Percentiles rank a stretch among this genome's conserved stretches.
Evolutionary conservation across 2,888 invertebrate genomes (phyloP).

Genomic region (Hypomecis punctinalis): DNA sequence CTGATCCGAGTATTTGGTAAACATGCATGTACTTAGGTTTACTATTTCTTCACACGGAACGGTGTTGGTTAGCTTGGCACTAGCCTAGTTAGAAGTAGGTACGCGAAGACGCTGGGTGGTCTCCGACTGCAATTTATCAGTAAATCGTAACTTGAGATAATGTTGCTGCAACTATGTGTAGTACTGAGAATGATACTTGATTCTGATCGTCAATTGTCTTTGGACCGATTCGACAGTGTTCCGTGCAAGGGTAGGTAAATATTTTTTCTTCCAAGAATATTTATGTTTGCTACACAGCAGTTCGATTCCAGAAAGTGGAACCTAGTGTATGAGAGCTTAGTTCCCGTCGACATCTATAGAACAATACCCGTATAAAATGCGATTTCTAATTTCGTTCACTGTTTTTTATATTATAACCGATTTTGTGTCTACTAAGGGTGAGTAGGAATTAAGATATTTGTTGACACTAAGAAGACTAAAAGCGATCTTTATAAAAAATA

Average conservation of each 20-base stretch:
- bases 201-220: slow-evolving; percentile 46
- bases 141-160: slow-evolving; percentile 21
- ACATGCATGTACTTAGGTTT: neutral
- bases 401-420: slow-evolving; percentile 39
- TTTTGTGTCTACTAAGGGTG: slow-evolving; percentile 34
- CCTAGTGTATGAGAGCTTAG: slow-evolving; percentile 1
- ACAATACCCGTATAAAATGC: slow-evolving; percentile 29
- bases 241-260: slow-evolving; percentile 58
- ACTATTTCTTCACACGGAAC: slow-evolving; percentile 10
- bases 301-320: slow-evolving; percentile 3
- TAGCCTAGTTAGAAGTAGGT: slow-evolving; percentile 2
- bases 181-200: slow-evolving; percentile 55
- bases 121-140: neutral
- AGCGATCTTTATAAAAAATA: no score
- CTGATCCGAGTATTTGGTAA: slow-evolving; percentile 6
- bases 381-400: slow-evolving; percentile 39
- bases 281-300: slow-evolving; percentile 3
- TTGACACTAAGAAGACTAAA: no score
- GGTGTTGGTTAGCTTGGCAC: slow-evolving; percentile 2
- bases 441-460: slow-evolving; percentile 12
- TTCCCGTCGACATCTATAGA: neutral
- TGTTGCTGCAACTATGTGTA: slow-evolving; percentile 52
- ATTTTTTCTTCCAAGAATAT: slow-evolving; percentile 26
- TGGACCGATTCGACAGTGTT: slow-evolving; percentile 43
- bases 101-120: neutral